Evolutionary conservation across 2,888 invertebrate genomes (phyloP).

Genomic region (Halictus quadricinctus): DNA sequence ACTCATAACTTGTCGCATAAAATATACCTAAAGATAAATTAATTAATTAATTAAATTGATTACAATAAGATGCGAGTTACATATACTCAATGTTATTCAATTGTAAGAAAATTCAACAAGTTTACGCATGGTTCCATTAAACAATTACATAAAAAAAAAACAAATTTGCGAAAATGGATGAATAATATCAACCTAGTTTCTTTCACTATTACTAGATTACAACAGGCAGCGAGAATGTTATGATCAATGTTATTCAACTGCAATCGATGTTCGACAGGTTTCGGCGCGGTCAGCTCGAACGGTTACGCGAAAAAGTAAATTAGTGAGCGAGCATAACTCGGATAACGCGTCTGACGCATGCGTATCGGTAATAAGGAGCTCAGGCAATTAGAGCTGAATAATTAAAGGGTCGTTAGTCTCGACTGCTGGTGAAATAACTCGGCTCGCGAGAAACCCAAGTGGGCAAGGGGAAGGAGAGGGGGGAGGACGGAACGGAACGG

Average conservation of each 20-base stretch:
- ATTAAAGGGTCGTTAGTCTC: constrained; percentile 69
- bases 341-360: constrained; percentile 54
- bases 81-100: too few species aligned
- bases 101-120: too few species aligned
- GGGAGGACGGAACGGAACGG: constrained; percentile 14
- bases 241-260: not conserved
- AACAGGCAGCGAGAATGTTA: not conserved
- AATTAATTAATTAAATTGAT: too few species aligned
- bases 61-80: too few species aligned
- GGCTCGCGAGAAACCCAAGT: not conserved
- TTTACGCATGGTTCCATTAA: too few species aligned
- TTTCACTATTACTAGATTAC: too few species aligned
- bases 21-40: too few species aligned
- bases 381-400: constrained; percentile 68
- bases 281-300: not conserved
- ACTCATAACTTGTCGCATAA: too few species aligned
- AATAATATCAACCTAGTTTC: too few species aligned
- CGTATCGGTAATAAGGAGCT: constrained; percentile 65
- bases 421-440: constrained; percentile 47
- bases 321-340: constrained; percentile 50
- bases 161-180: too few species aligned
- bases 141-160: too few species aligned
- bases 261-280: not conserved
- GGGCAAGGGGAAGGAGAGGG: too few species aligned
- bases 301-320: constrained; percentile 42